phyloP scores from a whole-genome alignment of 1,140 invertebrate species.

The Formica exsecta region DNA sequence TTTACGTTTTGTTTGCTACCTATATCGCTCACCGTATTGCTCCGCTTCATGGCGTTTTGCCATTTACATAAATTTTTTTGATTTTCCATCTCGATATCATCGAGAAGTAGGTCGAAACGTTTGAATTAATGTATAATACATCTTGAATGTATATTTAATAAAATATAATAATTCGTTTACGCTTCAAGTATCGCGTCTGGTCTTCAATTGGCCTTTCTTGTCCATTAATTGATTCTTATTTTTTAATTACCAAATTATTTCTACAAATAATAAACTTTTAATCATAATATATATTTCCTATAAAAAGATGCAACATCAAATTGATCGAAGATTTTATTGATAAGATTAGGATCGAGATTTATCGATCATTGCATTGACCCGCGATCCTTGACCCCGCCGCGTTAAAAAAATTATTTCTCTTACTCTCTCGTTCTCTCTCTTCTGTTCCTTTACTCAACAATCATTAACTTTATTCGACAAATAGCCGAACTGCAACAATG shows the following conservation, averaged over 20 bases:
- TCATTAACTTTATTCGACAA: constrained; percentile 57
- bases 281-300: not conserved
- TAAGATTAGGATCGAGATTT: not conserved
- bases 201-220: too few relatives aligned
- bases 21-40: too few relatives aligned
- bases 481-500: constrained; percentile 51
- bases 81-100: too few relatives aligned
- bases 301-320: not conserved
- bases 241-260: not conserved
- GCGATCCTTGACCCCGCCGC: not conserved
- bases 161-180: too few relatives aligned
- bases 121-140: too few relatives aligned
- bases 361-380: not conserved
- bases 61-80: too few relatives aligned
- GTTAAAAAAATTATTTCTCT: constrained; percentile 23
- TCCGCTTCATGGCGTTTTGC: too few relatives aligned
- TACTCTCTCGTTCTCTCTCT: not conserved
- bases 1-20: too few relatives aligned
- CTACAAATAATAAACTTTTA: not conserved
- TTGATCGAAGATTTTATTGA: not conserved
- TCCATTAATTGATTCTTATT: too few relatives aligned
- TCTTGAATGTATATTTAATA: too few relatives aligned
- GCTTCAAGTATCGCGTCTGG: too few relatives aligned
- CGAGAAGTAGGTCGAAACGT: too few relatives aligned
- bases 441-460: not conserved